Percentiles rank a stretch among this genome's conserved stretches.
phyloP scores from a whole-genome alignment of 2,113 vertebrate species.

The Vombatus ursinus region DNA sequence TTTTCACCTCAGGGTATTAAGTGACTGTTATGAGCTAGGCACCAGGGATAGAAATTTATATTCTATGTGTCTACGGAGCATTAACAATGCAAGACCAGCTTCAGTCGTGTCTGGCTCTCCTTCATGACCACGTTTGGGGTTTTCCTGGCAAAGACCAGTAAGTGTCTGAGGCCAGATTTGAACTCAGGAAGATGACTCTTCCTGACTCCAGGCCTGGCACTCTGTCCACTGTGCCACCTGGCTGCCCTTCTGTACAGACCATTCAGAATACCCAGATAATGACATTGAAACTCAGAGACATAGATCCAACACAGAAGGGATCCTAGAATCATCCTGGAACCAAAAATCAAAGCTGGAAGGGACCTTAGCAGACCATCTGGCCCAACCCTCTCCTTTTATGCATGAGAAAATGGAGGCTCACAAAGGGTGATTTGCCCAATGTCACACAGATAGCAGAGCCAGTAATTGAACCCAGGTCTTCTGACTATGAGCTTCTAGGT shows the following conservation, averaged over 20 bases:
- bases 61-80: neutral
- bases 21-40: too few relatives aligned
- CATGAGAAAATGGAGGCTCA: too few relatives aligned
- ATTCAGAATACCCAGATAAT: conserved; percentile 27
- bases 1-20: neutral
- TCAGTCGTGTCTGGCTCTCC: neutral
- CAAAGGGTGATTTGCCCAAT: too few relatives aligned
- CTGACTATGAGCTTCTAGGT: too few relatives aligned
- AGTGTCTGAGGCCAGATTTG: neutral
- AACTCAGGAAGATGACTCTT: neutral
- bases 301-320: conserved; percentile 65
- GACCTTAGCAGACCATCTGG: too few relatives aligned
- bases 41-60: too few relatives aligned
- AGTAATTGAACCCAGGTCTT: too few relatives aligned
- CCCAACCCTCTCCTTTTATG: too few relatives aligned
- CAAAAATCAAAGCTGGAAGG: too few relatives aligned
- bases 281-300: conserved; percentile 62
- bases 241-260: neutral
- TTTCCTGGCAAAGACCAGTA: neutral
- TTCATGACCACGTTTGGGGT: neutral
- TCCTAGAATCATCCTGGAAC: neutral
- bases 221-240: neutral
- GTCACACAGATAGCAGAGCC: too few relatives aligned
- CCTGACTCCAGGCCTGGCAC: neutral
- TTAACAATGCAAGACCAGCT: conserved; percentile 40